A percentile compares a stretch with the other conserved stretches of the same genome.
These are phyloP conservation scores for Tichodroma muraria DNA, from an alignment of 2,113 vertebrate genomes.

Conservation along the genomic window DNA sequence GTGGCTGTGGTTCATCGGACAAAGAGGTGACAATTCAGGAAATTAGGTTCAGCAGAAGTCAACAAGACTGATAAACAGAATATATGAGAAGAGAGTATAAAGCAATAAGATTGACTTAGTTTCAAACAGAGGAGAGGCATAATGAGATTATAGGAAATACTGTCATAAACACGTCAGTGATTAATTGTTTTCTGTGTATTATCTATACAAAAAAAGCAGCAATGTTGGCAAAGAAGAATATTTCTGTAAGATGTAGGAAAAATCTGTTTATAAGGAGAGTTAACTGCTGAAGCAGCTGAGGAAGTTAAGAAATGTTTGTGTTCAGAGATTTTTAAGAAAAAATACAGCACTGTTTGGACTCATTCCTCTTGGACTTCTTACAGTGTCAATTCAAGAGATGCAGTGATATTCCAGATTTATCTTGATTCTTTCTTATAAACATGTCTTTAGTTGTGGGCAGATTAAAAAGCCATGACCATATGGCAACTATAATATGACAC, in stretches of 20 bases:
- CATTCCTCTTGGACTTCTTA: not conserved
- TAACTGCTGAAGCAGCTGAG: not conserved
- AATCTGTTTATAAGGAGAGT: not conserved
- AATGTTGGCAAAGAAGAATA: not conserved
- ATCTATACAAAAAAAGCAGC: not conserved
- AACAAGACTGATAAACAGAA: not conserved
- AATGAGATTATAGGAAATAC: not conserved
- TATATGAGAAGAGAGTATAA: not conserved
- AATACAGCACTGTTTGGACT: not conserved
- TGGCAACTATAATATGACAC: not conserved
- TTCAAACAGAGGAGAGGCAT: not conserved
- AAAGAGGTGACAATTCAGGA: not conserved
- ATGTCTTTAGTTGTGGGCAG: not conserved
- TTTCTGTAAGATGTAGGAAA: not conserved
- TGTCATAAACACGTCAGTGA: not conserved
- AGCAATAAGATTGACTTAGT: not conserved
- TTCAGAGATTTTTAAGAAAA: not conserved
- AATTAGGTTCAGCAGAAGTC: not conserved
- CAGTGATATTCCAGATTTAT: not conserved
- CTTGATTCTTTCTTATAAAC: not conserved
- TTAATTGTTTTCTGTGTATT: not conserved
- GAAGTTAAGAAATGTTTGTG: not conserved
- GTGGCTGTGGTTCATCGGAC: not conserved
- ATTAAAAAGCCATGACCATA: not conserved
- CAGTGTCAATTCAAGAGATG: not conserved